phyloP scores from a whole-genome alignment of 2,888 invertebrate species.

The Callosobruchus maculatus region DNA sequence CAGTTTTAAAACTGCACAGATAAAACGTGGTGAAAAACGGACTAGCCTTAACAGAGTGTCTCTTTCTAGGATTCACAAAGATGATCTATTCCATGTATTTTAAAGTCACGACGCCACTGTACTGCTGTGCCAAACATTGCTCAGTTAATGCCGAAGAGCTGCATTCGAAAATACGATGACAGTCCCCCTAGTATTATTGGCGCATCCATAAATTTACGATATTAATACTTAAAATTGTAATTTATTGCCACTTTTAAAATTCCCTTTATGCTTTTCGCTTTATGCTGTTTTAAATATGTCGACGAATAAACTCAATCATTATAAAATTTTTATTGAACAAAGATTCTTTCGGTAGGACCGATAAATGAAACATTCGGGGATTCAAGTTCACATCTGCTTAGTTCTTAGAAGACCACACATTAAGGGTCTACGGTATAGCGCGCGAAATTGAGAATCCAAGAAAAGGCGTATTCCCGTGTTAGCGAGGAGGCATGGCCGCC shows the following conservation, averaged over 20 bases:
- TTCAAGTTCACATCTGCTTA: not conserved
- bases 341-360: conserved; percentile 4
- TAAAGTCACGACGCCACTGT: not conserved
- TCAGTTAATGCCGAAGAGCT: conserved; percentile 38
- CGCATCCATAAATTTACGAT: conserved; percentile 41
- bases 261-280: conserved; percentile 29
- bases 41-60: too few species aligned
- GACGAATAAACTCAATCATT: conserved; percentile 21
- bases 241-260: conserved; percentile 43
- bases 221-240: conserved; percentile 41
- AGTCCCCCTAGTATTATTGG: conserved; percentile 32
- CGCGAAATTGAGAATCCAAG: too few species aligned
- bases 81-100: too few species aligned
- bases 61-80: too few species aligned
- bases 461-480: too few species aligned
- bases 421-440: too few species aligned
- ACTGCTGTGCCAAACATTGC: conserved; percentile 35
- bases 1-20: too few species aligned
- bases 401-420: not conserved
- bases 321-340: conserved; percentile 20
- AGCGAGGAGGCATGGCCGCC: too few species aligned
- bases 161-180: conserved; percentile 41
- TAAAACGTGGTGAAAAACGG: too few species aligned
- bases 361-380: not conserved
- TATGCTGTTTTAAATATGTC: conserved; percentile 25